A percentile compares a stretch with the other conserved stretches of the same genome.
phyloP scores from a whole-genome alignment of 2,113 vertebrate species.

The Vicugna pacos region DNA sequence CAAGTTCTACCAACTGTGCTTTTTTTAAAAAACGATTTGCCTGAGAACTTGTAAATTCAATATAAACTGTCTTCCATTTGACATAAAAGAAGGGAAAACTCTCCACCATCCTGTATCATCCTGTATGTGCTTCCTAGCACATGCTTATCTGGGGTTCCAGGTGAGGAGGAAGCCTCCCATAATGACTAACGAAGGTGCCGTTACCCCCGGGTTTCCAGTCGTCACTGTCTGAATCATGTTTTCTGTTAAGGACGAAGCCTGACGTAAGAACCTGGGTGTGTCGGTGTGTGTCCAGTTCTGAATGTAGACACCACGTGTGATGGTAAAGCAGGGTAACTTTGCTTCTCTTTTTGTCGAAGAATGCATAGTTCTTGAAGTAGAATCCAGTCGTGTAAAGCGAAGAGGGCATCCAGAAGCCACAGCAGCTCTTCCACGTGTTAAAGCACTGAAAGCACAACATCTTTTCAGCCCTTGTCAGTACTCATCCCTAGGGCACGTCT shows the following conservation, averaged over 20 bases:
- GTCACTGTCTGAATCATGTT: not conserved
- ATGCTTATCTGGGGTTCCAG: not conserved
- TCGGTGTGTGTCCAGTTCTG: not conserved
- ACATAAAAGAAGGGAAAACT: not conserved
- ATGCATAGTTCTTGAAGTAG: not conserved
- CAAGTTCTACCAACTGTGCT: not conserved
- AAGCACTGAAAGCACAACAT: not conserved
- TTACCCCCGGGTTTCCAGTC: not conserved
- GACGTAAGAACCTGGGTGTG: not conserved
- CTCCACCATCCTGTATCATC: not conserved
- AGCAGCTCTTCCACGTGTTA: not conserved
- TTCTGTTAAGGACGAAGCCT: not conserved
- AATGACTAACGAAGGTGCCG: not conserved
- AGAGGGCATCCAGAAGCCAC: not conserved
- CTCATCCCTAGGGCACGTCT: not conserved
- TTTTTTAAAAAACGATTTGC: not conserved
- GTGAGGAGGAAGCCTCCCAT: not conserved
- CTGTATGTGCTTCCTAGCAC: not conserved
- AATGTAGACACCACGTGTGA: not conserved
- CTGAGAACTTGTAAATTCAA: conserved; percentile 5
- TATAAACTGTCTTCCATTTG: not conserved
- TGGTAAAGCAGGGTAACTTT: not conserved
- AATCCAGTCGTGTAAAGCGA: not conserved
- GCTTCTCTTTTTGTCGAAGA: not conserved
- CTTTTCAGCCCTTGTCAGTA: not conserved